Evolutionary conservation across 2,113 vertebrate species (phyloP), one percentile per base, ranked within the genome.

Genomic region (Boulengeromyrus knoepffleri): DNA sequence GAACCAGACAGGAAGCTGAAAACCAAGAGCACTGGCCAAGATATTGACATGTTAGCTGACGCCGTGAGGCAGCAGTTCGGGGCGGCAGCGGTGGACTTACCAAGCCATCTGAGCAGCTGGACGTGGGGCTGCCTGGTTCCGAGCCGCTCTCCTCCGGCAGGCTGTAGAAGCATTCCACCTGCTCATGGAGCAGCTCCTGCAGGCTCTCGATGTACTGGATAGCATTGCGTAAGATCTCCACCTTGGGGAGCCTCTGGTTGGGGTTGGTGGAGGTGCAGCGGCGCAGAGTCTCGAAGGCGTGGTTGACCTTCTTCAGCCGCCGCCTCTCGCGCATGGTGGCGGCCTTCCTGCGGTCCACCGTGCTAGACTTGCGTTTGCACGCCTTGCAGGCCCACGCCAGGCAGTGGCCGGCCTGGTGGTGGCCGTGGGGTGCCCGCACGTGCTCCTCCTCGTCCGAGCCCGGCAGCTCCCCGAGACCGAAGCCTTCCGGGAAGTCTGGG

Each of bases 381-480:
- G 99, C 98, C 94, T 98, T 99, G 95, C 99, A 99, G 93, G 99
- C 99, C 99, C 99, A 99, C 94, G 98, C 95, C 89, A 99, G 97
- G 94, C 99, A 99, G 94, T 97, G 98, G 8, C 98, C 99, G 0
- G 97, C 97, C 94, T 98, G 98, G 92, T 98, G 97, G 89, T 97
- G 98, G 88, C 96, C 97, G 0, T 94, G 96, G 0, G 98, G 98
- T 17, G 96, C 97, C 88, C 98, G 93, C 87, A 99, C 94, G 21
- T 99, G 98, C 93, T 98, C 97, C 1, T 99, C 98, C 92, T 98
- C 98, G 2, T 98, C 97, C 0, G 98, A 97, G 91, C 97, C 96
- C 12, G 92, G 91, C 3, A 93, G 94, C 90, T 96, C 93, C 24
- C 94, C 94, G 6, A 96, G 94, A 87, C 96, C 97, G 1, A 98